These are phyloP conservation scores for Acromyrmex echinatior DNA, from an alignment of 1,140 invertebrate species.

Conservation along the genomic window DNA sequence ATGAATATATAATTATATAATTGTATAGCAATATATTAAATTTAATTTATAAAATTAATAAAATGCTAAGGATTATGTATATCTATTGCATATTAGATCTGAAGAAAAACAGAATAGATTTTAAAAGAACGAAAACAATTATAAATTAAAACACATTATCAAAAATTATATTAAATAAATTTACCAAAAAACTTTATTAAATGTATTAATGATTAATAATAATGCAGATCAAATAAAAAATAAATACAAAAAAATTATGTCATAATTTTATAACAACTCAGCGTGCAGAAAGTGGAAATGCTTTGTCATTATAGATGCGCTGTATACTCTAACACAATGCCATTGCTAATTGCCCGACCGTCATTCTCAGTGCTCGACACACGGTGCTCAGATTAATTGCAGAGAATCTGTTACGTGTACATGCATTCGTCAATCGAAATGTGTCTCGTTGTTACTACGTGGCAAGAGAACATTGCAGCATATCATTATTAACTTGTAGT, in stretches of 20 bases:
- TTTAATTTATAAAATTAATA: not conserved
- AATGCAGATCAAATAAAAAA: slow-evolving; percentile 1
- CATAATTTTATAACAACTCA: slow-evolving; percentile 1
- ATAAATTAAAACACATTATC: too few relatives aligned
- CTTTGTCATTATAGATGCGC: slow-evolving; percentile 57
- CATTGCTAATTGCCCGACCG: slow-evolving; percentile 67
- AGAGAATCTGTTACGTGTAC: slow-evolving; percentile 68
- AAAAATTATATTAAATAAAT: not conserved
- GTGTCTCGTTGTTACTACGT: slow-evolving; percentile 47
- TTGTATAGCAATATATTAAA: not conserved
- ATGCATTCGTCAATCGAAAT: slow-evolving; percentile 56
- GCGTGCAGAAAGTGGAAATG: slow-evolving; percentile 27
- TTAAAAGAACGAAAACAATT: not conserved
- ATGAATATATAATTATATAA: not conserved
- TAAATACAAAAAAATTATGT: not conserved
- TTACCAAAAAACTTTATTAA: not conserved
- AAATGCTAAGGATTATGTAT: not conserved
- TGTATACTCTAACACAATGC: slow-evolving; percentile 47
- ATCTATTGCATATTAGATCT: too few relatives aligned
- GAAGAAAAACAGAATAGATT: too few relatives aligned
- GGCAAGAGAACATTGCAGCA: slow-evolving; percentile 8
- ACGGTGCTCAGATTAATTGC: slow-evolving; percentile 72
- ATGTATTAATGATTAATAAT: not conserved
- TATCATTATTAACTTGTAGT: slow-evolving; percentile 19
- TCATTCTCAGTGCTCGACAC: slow-evolving; percentile 61